A percentile compares a stretch with the other conserved stretches of the same genome.
phyloP scores from a whole-genome alignment of 2,888 invertebrate species.

The Eupithecia subumbrata region DNA sequence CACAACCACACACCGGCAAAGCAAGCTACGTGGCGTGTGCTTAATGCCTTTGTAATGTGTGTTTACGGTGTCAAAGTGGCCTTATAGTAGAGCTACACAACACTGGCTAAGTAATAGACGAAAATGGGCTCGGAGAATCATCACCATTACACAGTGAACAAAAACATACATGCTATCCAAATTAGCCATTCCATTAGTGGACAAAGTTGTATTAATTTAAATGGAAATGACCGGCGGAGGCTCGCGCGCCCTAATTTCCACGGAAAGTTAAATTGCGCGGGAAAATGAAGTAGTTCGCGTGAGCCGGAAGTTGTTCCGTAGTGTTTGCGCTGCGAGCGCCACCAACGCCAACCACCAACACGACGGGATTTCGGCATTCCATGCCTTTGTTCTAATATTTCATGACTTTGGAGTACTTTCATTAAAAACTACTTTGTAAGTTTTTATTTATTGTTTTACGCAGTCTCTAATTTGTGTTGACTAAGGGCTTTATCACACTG shows the following conservation, averaged over 20 bases:
- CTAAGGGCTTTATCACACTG: too few species aligned
- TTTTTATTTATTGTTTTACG: not conserved
- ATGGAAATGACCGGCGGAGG: constrained; percentile 41
- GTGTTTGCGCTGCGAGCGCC: constrained; percentile 10
- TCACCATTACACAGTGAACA: constrained; percentile 11
- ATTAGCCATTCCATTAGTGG: constrained; percentile 37
- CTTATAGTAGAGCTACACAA: not conserved
- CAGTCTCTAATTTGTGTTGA: not conserved
- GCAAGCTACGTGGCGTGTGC: not conserved
- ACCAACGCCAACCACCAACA: constrained; percentile 15
- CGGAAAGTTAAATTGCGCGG: constrained; percentile 50
- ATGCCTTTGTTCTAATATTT: constrained; percentile 17
- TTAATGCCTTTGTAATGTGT: constrained; percentile 5
- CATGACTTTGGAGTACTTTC: not conserved
- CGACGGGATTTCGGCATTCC: constrained; percentile 5
- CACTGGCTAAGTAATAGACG: not conserved
- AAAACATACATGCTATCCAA: constrained; percentile 21
- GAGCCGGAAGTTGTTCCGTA: constrained; percentile 14
- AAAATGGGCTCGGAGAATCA: constrained; percentile 5
- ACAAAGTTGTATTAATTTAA: constrained; percentile 48
- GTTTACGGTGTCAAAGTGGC: not conserved
- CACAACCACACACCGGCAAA: not conserved
- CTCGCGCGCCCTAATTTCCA: constrained; percentile 37
- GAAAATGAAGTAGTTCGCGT: constrained; percentile 44
- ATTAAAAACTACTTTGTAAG: not conserved